A percentile compares a stretch with the other conserved stretches of the same genome.
These are phyloP conservation scores for Scomber colias DNA, from an alignment of 2,113 vertebrate genomes.

Conservation along the genomic window DNA sequence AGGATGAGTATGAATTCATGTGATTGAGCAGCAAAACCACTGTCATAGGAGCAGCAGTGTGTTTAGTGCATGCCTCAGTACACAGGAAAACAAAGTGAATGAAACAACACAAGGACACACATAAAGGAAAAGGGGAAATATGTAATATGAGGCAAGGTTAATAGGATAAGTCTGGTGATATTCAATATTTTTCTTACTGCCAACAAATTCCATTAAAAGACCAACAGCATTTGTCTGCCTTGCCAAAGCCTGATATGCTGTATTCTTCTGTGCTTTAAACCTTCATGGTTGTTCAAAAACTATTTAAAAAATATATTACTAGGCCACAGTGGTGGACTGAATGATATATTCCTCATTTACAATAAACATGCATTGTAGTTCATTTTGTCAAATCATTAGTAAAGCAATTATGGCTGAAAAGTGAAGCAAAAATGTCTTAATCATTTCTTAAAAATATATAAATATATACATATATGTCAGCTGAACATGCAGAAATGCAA, in stretches of 20 bases:
- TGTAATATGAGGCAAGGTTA: not conserved
- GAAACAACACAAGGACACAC: not conserved
- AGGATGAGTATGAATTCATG: slow-evolving; percentile 61
- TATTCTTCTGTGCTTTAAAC: not conserved
- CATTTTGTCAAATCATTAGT: not conserved
- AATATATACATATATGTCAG: too few relatives aligned
- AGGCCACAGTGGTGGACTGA: not conserved
- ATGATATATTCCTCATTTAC: not conserved
- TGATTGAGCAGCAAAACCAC: slow-evolving; percentile 50
- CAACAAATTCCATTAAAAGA: too few relatives aligned
- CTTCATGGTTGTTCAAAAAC: not conserved
- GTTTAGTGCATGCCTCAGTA: not conserved
- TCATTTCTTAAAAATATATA: too few relatives aligned
- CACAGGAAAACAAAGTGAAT: not conserved
- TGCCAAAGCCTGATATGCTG: not conserved
- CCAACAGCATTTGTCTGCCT: too few relatives aligned
- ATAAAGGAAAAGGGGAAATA: not conserved
- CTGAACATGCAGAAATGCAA: too few relatives aligned
- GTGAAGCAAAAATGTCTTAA: too few relatives aligned
- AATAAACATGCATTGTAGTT: not conserved
- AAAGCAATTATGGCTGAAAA: too few relatives aligned
- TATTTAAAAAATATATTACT: not conserved
- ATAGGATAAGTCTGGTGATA: too few relatives aligned
- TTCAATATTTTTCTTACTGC: too few relatives aligned
- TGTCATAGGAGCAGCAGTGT: slow-evolving; percentile 11